Base-by-base conservation (phyloP, 2,888 invertebrate genomes). In the Adineta ricciae region DNA sequence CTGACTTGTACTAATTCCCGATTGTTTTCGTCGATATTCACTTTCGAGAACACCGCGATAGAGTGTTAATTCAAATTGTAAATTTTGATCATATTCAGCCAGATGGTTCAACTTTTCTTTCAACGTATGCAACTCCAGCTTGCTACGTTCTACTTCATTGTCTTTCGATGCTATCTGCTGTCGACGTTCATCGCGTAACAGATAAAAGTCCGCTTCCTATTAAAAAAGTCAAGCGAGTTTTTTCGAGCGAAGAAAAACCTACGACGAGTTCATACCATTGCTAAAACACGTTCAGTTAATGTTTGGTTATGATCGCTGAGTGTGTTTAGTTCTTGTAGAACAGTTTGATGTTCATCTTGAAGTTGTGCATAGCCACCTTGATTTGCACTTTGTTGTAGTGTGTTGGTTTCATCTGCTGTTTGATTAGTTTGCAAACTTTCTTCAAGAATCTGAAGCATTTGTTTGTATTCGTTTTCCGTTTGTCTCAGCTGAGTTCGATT, bases 51-150 rank as follows among this genome's bases (percentile, higher is more conserved):
- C 78, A 14, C 78, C 78, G 14, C 78, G 78, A 41, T 78, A 78
- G 11, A 78, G 41, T 78, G 78, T 41, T 41, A 78, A 78, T 78
- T 78, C 78, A 78, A 78, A 78, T 78, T 78, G 38, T 32, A 78
- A 78, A 78, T 78, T 78, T 78, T n/a, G 38, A 78, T 78, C 78
- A 78, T 78, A 78, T 78, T 78, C 78, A 0, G 78, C 78, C 41
- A 78, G 41, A n/a, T 78, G 21, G 41, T 38, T 78, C 41, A 78
- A 38, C 41, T 78, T 41, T 78, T 78, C 78, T 19, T 78, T 41
- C 11, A 78, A 78, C 41, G 38, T 24, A 24, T 78, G 78, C 41
- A 78, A 78, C 41, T 78, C 41, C 11, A 41, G 1, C 41, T 41
- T 78, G 41, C n/a, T 38, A 41, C 41, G 9, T 41, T 78, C 41